Conservation (phyloP, 2,888 invertebrate genomes). For the Uropetala carovei region DNA sequence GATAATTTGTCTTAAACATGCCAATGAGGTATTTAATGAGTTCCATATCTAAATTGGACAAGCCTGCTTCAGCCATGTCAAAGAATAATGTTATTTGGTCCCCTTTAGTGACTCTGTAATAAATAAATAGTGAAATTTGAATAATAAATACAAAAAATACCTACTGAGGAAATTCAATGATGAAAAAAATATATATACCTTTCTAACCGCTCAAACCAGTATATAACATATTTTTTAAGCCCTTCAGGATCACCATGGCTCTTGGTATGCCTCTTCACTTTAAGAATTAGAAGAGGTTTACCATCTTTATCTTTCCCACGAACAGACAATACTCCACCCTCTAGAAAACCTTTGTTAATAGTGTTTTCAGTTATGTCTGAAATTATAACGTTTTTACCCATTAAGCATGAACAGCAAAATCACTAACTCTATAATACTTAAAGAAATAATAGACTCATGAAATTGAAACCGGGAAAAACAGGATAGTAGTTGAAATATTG, state of each 20-base stretch:
- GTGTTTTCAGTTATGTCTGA: constrained; percentile 84
- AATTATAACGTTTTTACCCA: constrained; percentile 69
- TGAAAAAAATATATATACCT: constrained; percentile 76
- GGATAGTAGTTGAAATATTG: no score
- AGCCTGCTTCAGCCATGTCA: constrained; percentile 92
- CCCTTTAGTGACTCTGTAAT: constrained; percentile 83
- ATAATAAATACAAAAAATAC: background rate
- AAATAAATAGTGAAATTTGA: background rate
- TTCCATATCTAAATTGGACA: constrained; percentile 94
- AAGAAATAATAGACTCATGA: no score
- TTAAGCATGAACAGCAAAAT: no score
- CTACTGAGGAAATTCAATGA: background rate
- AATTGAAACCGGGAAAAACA: no score
- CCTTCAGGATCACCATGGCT: constrained; percentile 86
- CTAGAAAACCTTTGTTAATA: constrained; percentile 84
- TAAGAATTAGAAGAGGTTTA: constrained; percentile 85
- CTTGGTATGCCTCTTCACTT: constrained; percentile 88
- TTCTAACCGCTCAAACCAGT: constrained; percentile 90
- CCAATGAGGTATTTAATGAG: constrained; percentile 91
- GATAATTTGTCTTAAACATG: constrained; percentile 92
- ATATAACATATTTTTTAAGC: constrained; percentile 87
- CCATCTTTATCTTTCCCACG: constrained; percentile 90
- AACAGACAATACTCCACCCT: constrained; percentile 87
- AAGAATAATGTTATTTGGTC: constrained; percentile 90
- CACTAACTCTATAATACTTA: no score